A percentile compares a stretch with the other conserved stretches of the same genome.
Conservation (phyloP, 2,113 vertebrate species). For the Neolamprologus devosi region DNA sequence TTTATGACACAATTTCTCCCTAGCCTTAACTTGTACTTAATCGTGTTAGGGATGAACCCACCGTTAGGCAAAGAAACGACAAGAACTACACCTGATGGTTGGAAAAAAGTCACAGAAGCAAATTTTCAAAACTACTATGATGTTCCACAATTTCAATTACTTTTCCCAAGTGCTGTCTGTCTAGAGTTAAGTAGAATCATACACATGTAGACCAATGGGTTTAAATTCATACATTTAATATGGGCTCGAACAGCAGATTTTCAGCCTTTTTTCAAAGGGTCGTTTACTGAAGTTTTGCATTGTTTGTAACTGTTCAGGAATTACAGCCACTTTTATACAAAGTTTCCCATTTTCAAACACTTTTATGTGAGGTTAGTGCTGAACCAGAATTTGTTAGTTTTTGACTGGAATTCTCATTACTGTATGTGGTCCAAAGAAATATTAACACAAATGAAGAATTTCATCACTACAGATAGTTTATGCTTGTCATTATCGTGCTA, state of each 20-base stretch:
- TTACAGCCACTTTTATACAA: background rate
- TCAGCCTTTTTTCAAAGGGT: background rate
- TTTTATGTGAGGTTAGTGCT: background rate
- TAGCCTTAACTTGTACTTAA: background rate
- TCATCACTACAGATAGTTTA: background rate
- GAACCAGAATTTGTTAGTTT: background rate
- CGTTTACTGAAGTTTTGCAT: background rate
- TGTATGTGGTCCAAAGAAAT: background rate
- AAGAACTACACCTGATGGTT: background rate
- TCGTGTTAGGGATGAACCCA: background rate
- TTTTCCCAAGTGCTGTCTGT: background rate
- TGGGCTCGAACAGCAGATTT: background rate
- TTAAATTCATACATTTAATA: background rate
- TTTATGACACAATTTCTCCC: background rate
- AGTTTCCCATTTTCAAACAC: background rate
- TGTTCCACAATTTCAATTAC: background rate
- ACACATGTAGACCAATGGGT: background rate
- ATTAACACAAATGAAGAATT: background rate
- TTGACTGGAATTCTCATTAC: background rate
- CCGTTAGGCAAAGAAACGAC: background rate
- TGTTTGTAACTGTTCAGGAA: background rate
- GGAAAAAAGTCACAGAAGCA: background rate
- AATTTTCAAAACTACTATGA: background rate
- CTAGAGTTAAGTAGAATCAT: background rate
- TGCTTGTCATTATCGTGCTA: background rate